Evolutionary conservation across 1,140 invertebrate species (phyloP), one percentile per base, ranked within the genome.

Genomic region (Hylaeus volcanicus): DNA sequence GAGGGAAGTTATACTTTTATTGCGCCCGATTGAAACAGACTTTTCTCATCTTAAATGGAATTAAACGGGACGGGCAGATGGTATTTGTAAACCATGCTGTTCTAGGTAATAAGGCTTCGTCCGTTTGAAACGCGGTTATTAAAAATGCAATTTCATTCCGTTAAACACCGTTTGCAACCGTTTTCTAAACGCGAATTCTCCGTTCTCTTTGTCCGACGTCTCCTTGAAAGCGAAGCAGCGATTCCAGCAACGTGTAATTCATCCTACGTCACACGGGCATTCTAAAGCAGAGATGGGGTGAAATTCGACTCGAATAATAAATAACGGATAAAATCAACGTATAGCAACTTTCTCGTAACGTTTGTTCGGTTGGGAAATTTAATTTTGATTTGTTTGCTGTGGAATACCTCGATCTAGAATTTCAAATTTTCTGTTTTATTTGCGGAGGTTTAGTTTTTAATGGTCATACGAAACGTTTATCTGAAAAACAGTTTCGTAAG

Each of bases 61-160:
- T 74, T 26, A 74, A 66, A 41, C 70, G 61, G 1, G n/a, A 14
- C 15, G 14, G 11, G 14, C 1, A 8, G 26, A 26, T 51, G 70
- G 15, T 66, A 37, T 74, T 79, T 65, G 61, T 51, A 79, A 66
- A 58, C 11, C 53, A 12, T 11, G 5, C 41, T 9, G 15, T 8
- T 8, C 37, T 41, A 14, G 12, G 37, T 58, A 65, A 79, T 79
- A 65, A 64, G n/a, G 48, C 41, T 56, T 43, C 51, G 41, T 55
- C 61, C 41, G 61, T 65, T 79, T 66, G 26, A 65, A 41, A 12
- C 14, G 61, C 43, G 41, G 55, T 56, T 79, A 79, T 79, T 74
- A 79, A 79, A 79, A 74, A 66, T 48, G 70, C 26, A 65, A 74
- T 79, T 65, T 56, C 70, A 8, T 6, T 41, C 41, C 45, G 26